phyloP scores from a whole-genome alignment of 2,888 invertebrate genomes.

The Cephus pulcher region DNA sequence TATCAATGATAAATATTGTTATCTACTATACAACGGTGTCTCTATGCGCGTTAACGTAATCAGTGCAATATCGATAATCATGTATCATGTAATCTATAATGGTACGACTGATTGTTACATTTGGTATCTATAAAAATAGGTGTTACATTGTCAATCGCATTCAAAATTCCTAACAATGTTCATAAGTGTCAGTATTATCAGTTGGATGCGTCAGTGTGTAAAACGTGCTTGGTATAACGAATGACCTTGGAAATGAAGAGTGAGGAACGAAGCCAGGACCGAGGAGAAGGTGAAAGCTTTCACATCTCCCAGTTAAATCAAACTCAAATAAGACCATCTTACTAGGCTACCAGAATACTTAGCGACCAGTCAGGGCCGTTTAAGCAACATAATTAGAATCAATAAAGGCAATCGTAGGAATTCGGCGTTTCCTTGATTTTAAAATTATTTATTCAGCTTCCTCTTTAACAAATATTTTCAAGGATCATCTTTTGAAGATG shows the following conservation, averaged over 20 bases:
- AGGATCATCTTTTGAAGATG: neutral
- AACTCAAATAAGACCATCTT: neutral
- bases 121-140: neutral
- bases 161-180: neutral
- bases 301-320: neutral
- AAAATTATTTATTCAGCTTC: neutral
- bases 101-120: neutral
- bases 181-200: neutral
- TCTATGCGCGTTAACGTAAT: neutral
- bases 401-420: neutral
- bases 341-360: neutral
- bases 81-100: neutral
- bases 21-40: neutral
- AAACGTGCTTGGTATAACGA: neutral
- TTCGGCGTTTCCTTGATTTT: neutral
- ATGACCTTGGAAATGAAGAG: neutral
- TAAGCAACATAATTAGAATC: neutral
- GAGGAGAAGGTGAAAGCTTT: slow-evolving; percentile 1
- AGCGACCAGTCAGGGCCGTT: neutral
- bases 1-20: neutral
- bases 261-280: neutral
- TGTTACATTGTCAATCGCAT: neutral
- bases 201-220: neutral
- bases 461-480: neutral
- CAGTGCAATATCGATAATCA: neutral